Percentiles rank a stretch among this genome's conserved stretches.
phyloP scores from a whole-genome alignment of 2,888 invertebrate genomes.

The Mythimna albipuncta region DNA sequence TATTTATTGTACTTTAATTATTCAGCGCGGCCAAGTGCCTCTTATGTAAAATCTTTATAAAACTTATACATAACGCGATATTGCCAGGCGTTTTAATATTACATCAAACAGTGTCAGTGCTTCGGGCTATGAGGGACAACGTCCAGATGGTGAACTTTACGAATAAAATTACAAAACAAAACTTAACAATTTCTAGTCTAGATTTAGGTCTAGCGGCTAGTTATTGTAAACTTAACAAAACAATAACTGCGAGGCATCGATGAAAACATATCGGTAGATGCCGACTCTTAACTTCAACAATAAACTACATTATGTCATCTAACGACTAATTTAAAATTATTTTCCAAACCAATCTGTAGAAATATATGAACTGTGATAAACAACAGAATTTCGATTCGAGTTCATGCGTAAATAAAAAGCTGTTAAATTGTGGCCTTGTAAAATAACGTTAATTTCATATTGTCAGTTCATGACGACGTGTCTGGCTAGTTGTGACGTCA shows the following conservation, averaged over 20 bases:
- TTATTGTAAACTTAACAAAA: slow-evolving; percentile 69
- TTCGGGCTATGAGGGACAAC: slow-evolving; percentile 65
- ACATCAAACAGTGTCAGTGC: slow-evolving; percentile 70
- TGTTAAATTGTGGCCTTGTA: slow-evolving; percentile 44
- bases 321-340: slow-evolving; percentile 57
- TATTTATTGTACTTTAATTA: slow-evolving; percentile 88
- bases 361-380: slow-evolving; percentile 59
- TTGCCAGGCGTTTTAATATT: slow-evolving; percentile 75
- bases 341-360: slow-evolving; percentile 39
- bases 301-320: slow-evolving; percentile 43
- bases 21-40: slow-evolving; percentile 83
- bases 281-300: slow-evolving; percentile 56
- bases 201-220: slow-evolving; percentile 61
- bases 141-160: slow-evolving; percentile 63
- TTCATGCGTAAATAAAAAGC: slow-evolving; percentile 63
- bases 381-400: slow-evolving; percentile 63
- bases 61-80: slow-evolving; percentile 84
- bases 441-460: slow-evolving; percentile 40
- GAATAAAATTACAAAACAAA: slow-evolving; percentile 65
- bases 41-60: slow-evolving; percentile 87
- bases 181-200: slow-evolving; percentile 68
- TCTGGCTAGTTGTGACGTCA: slow-evolving; percentile 16
- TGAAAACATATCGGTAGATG: slow-evolving; percentile 74
- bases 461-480: slow-evolving; percentile 49
- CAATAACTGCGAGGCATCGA: slow-evolving; percentile 68